These are phyloP conservation scores for Marmota flaviventris DNA, from an alignment of 2,113 vertebrate species.

Conservation along the genomic window DNA sequence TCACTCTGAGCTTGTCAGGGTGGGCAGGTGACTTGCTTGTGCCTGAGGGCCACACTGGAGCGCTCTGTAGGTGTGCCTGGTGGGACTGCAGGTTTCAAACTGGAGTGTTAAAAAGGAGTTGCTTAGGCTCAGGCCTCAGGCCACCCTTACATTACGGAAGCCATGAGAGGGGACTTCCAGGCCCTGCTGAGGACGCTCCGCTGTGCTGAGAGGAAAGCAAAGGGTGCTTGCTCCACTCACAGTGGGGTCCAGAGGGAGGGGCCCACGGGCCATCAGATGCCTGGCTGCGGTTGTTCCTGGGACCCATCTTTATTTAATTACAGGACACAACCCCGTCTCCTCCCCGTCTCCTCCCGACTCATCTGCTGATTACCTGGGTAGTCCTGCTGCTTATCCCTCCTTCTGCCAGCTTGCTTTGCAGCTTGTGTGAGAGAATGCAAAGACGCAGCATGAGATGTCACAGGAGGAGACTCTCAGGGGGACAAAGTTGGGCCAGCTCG, in stretches of 20 bases:
- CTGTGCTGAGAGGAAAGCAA: background rate
- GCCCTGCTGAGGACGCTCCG: background rate
- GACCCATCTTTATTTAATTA: no score
- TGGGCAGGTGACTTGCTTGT: no score
- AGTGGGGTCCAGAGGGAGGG: rapidly evolving
- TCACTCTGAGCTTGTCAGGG: no score
- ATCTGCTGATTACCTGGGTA: rapidly evolving
- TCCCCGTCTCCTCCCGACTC: background rate
- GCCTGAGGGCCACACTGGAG: no score
- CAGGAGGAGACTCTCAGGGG: no score
- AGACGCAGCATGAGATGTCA: background rate
- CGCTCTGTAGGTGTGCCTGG: no score
- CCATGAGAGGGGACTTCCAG: background rate
- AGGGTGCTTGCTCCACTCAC: background rate
- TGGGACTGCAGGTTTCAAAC: no score
- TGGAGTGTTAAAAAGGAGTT: no score
- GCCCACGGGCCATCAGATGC: rapidly evolving
- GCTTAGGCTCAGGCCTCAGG: no score
- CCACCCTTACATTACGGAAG: background rate
- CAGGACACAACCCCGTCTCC: background rate
- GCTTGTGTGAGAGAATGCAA: background rate
- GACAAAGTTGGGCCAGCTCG: background rate
- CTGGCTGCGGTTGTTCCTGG: rapidly evolving
- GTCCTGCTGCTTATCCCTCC: background rate
- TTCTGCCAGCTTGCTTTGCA: background rate